These are phyloP conservation scores for Darevskia mixta DNA, from an alignment of 2,797 vertebrate species.

Conservation along the genomic window DNA sequence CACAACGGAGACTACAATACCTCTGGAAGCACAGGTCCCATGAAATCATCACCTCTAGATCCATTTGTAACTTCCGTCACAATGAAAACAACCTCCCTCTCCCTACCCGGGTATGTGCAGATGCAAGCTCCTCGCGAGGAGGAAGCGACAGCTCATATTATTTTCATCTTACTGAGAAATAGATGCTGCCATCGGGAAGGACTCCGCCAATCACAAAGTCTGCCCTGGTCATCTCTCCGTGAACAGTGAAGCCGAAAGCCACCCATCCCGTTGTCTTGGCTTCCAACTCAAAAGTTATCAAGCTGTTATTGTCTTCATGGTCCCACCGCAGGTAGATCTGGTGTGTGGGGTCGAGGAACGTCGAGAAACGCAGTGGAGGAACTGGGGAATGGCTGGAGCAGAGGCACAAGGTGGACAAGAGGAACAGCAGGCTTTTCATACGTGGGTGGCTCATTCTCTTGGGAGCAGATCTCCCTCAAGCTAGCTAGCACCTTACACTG, in stretches of 20 bases:
- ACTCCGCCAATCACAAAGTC: constrained; percentile 83
- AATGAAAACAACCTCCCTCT: not conserved
- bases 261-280: constrained; percentile 83
- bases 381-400: constrained; percentile 15
- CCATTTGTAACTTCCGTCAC: not conserved
- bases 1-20: not conserved
- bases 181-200: constrained; percentile 69
- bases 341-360: constrained; percentile 75
- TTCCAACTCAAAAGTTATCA: constrained; percentile 79
- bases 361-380: constrained; percentile 74
- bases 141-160: not conserved
- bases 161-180: constrained; percentile 81
- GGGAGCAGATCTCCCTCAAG: not conserved
- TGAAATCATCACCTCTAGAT: not conserved
- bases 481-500: rapidly evolving
- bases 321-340: constrained; percentile 79
- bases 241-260: constrained; percentile 81
- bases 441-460: constrained; percentile 1
- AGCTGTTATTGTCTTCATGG: constrained; percentile 70
- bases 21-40: not conserved
- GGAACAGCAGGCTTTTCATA: constrained; percentile 49
- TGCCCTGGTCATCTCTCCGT: constrained; percentile 74
- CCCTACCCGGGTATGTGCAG: not conserved
- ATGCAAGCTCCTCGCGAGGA: not conserved
- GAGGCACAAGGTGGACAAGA: constrained; percentile 53